Evolutionary conservation across 2,888 invertebrate species (phyloP).

Genomic region (Lumbricus terrestris): DNA sequence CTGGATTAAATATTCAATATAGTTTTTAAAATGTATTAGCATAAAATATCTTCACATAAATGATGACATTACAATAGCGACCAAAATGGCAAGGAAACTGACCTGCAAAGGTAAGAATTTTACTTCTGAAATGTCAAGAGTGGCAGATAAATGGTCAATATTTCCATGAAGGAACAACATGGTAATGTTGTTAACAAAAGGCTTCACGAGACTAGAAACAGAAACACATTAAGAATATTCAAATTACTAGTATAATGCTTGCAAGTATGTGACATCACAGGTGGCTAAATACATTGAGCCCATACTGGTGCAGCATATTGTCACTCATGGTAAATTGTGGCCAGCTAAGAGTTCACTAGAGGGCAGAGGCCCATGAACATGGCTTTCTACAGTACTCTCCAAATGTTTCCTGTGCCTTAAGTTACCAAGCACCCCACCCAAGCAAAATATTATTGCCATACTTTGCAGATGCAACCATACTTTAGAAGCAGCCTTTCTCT

Average conservation of each 20-base stretch:
- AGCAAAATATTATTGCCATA: too few relatives aligned
- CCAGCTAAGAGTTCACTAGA: too few relatives aligned
- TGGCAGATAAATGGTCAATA: background rate
- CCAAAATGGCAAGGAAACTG: background rate
- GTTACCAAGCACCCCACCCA: too few relatives aligned
- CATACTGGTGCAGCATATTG: too few relatives aligned
- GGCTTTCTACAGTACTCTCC: too few relatives aligned
- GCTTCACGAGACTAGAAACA: background rate
- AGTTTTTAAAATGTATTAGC: background rate
- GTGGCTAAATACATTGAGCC: too few relatives aligned
- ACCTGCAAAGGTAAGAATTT: background rate
- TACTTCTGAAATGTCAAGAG: background rate
- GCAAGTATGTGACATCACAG: too few relatives aligned
- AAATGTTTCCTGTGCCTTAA: too few relatives aligned
- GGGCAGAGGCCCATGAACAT: too few relatives aligned
- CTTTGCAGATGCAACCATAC: too few relatives aligned
- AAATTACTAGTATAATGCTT: background rate
- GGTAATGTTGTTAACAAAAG: background rate
- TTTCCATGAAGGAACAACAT: conserved; percentile 13
- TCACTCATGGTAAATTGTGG: too few relatives aligned
- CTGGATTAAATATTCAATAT: background rate
- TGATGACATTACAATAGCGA: background rate
- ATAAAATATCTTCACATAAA: background rate
- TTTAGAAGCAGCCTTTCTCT: too few relatives aligned
- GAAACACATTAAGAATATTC: background rate